phyloP scores from a whole-genome alignment of 2,888 invertebrate genomes.

The Agrotis segetum region DNA sequence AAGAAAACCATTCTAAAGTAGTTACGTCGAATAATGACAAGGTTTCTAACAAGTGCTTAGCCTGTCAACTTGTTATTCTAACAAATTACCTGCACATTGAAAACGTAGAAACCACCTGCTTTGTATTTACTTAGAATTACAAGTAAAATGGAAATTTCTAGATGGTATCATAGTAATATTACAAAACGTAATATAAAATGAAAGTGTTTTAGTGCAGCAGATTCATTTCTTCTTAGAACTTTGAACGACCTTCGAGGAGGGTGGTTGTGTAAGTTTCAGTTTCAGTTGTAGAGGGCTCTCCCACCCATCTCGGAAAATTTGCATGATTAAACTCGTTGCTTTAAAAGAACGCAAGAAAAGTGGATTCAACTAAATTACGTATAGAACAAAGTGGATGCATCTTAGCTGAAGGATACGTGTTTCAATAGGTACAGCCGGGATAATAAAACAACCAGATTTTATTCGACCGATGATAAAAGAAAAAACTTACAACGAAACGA shows the following conservation, averaged over 20 bases:
- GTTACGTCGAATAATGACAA: constrained; percentile 31
- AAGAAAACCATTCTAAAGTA: constrained; percentile 1
- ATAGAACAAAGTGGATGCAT: constrained; percentile 36
- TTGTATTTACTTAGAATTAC: constrained; percentile 46
- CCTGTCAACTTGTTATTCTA: constrained; percentile 48
- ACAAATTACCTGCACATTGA: constrained; percentile 44
- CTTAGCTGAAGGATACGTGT: not conserved
- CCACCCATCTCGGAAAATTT: constrained; percentile 85
- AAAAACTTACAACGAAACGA: constrained; percentile 24
- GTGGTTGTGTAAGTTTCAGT: constrained; percentile 85
- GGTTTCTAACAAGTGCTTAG: constrained; percentile 39
- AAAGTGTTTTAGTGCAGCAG: constrained; percentile 86
- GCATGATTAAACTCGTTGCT: constrained; percentile 86
- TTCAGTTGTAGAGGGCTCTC: constrained; percentile 81
- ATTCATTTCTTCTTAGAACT: constrained; percentile 88
- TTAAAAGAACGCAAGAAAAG: constrained; percentile 72
- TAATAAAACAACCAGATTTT: not conserved
- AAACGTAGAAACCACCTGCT: constrained; percentile 47
- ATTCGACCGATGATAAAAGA: not conserved
- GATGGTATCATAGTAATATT: constrained; percentile 57
- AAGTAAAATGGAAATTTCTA: constrained; percentile 55
- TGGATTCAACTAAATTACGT: constrained; percentile 65
- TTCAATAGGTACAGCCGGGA: constrained; percentile 2
- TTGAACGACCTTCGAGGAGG: constrained; percentile 88
- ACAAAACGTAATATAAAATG: constrained; percentile 76